These are phyloP conservation scores for Patagioenas fasciata DNA, from an alignment of 2,113 vertebrate genomes.

Conservation along the genomic window DNA sequence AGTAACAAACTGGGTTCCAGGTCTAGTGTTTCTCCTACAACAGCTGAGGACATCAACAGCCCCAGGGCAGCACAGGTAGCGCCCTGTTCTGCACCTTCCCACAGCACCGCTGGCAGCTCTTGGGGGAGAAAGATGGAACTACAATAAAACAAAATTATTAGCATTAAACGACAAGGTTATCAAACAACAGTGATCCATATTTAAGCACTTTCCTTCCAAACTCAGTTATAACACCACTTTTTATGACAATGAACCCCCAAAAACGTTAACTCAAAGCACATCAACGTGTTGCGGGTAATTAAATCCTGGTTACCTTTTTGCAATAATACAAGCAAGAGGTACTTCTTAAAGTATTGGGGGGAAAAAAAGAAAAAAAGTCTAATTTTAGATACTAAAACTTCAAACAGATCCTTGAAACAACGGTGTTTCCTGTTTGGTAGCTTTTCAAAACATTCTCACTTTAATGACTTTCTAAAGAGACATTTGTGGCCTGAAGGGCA, in stretches of 20 bases:
- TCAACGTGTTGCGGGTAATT: background rate
- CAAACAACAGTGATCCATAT: background rate
- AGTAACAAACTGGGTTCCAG: conserved; percentile 65
- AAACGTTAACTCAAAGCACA: background rate
- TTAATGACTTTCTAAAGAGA: conserved; percentile 41
- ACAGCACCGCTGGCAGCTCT: background rate
- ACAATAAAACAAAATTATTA: background rate
- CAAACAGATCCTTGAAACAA: conserved; percentile 31
- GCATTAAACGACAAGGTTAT: background rate
- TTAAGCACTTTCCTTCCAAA: background rate
- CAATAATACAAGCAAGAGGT: background rate
- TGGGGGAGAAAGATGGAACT: conserved; percentile 12
- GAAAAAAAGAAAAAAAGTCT: background rate
- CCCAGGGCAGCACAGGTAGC: conserved; percentile 45
- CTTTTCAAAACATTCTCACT: conserved; percentile 58
- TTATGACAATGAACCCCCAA: background rate
- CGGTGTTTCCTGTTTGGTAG: conserved; percentile 45
- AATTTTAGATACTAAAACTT: conserved; percentile 24
- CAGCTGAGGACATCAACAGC: conserved; percentile 69
- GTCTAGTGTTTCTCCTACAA: conserved; percentile 49
- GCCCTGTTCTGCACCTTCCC: background rate
- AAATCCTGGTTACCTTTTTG: background rate
- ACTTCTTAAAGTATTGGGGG: background rate
- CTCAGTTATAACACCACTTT: background rate
- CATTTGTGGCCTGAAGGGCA: background rate